Conservation (phyloP, 2,888 invertebrate genomes). For the Molorchus minor region DNA sequence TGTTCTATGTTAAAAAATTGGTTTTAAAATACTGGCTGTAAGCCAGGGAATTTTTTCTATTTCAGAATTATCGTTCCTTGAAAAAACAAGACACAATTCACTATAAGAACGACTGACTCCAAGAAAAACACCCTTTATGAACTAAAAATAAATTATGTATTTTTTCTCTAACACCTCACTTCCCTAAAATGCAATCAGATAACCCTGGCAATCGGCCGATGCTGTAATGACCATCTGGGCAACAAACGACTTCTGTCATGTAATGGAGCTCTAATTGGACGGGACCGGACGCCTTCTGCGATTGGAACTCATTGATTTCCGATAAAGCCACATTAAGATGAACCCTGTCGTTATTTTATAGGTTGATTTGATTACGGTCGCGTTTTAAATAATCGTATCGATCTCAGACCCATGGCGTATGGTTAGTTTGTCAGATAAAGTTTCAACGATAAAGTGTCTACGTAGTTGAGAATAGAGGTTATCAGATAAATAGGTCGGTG, state of each 20-base stretch:
- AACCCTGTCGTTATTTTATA: slow-evolving; percentile 11
- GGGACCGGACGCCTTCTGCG: slow-evolving; percentile 15
- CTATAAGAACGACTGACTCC: too few relatives aligned
- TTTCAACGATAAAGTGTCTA: background rate
- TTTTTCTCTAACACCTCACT: background rate
- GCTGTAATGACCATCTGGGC: slow-evolving; percentile 14
- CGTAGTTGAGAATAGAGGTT: background rate
- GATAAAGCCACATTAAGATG: slow-evolving; percentile 18
- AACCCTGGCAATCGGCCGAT: background rate
- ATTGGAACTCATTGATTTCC: slow-evolving; percentile 19
- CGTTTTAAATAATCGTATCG: slow-evolving; percentile 12
- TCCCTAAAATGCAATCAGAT: slow-evolving; percentile 2
- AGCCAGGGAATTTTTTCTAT: background rate
- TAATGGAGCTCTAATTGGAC: slow-evolving; percentile 17
- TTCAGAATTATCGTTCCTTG: background rate
- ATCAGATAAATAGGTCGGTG: background rate
- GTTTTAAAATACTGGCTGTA: background rate
- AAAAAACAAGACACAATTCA: background rate
- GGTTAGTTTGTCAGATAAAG: too few relatives aligned
- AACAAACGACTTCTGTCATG: slow-evolving; percentile 11
- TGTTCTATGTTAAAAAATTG: background rate
- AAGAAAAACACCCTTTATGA: too few relatives aligned
- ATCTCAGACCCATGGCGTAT: background rate
- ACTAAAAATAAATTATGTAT: background rate
- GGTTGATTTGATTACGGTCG: slow-evolving; percentile 13